Evolutionary conservation across 2,888 invertebrate genomes (phyloP).

Genomic region (Serrognathus titanus): DNA sequence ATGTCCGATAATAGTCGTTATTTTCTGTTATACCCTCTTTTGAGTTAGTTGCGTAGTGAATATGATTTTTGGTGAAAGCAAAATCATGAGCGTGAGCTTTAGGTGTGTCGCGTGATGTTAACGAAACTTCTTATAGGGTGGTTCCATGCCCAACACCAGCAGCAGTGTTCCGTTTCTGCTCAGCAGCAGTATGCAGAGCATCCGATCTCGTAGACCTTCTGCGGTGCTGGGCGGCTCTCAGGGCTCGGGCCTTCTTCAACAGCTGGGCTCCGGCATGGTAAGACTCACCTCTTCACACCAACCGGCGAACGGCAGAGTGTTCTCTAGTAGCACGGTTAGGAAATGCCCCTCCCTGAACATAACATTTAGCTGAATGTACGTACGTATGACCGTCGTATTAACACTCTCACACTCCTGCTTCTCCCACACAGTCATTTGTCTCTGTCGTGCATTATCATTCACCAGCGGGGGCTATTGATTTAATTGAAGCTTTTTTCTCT

Average conservation of each 20-base stretch:
- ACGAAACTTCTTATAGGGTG: conserved; percentile 57
- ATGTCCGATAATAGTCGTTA: not conserved
- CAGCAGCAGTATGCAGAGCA: conserved; percentile 74
- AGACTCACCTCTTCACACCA: conserved; percentile 67
- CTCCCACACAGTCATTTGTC: conserved; percentile 37
- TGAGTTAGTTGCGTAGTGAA: not conserved
- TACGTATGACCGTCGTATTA: conserved; percentile 35
- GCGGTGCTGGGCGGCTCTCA: conserved; percentile 69
- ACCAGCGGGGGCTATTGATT: conserved; percentile 46
- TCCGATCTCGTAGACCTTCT: conserved; percentile 71
- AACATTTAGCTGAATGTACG: conserved; percentile 59
- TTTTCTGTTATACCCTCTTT: not conserved
- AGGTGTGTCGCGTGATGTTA: not conserved
- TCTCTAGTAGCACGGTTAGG: conserved; percentile 61
- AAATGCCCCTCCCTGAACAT: conserved; percentile 76
- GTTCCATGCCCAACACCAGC: conserved; percentile 87
- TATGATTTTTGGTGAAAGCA: not conserved
- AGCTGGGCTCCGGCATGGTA: conserved; percentile 92
- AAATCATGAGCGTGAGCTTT: not conserved
- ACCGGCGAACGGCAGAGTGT: conserved; percentile 53
- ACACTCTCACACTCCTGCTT: conserved; percentile 40
- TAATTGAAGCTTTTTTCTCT: not conserved
- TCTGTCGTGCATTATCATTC: conserved; percentile 42
- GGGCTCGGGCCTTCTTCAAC: conserved; percentile 73
- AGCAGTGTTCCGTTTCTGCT: conserved; percentile 84